Evolutionary conservation across 1,140 invertebrate genomes (phyloP).

Genomic region (Lerema accius): DNA sequence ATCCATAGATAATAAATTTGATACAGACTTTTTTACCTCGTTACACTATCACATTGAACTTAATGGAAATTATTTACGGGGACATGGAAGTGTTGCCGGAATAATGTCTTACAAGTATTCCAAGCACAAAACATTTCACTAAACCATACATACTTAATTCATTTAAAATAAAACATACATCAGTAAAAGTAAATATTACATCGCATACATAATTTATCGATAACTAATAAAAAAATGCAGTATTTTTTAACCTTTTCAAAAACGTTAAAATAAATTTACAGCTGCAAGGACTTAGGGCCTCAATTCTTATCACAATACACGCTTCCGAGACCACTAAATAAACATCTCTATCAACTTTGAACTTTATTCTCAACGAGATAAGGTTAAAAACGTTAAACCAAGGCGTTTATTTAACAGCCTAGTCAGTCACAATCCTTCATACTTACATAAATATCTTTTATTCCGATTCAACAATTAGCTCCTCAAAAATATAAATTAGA

Average conservation of each 20-base stretch:
- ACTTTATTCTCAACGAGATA: not conserved
- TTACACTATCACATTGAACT: not conserved
- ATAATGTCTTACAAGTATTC: conserved; percentile 7
- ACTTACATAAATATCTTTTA: conserved; percentile 17
- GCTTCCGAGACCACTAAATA: conserved; percentile 18
- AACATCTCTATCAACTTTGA: conserved; percentile 22
- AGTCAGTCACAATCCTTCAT: conserved; percentile 27
- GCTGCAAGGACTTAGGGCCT: conserved; percentile 1
- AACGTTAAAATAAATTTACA: not conserved
- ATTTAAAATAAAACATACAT: not conserved
- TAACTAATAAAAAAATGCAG: not conserved
- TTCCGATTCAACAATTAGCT: conserved; percentile 20
- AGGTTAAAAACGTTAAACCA: conserved; percentile 5
- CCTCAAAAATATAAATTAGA: conserved; percentile 31
- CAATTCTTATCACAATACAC: conserved; percentile 23
- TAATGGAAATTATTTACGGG: not conserved
- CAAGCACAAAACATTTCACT: not conserved
- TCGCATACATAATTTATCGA: not conserved
- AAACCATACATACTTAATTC: not conserved
- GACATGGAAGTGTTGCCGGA: not conserved
- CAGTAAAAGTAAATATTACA: not conserved
- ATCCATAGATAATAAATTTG: too few relatives aligned
- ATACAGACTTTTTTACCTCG: too few relatives aligned
- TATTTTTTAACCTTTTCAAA: too few relatives aligned
- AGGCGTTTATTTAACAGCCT: conserved; percentile 31